Conservation (phyloP, 2,113 vertebrate species). For the Ammodytes marinus region DNA sequence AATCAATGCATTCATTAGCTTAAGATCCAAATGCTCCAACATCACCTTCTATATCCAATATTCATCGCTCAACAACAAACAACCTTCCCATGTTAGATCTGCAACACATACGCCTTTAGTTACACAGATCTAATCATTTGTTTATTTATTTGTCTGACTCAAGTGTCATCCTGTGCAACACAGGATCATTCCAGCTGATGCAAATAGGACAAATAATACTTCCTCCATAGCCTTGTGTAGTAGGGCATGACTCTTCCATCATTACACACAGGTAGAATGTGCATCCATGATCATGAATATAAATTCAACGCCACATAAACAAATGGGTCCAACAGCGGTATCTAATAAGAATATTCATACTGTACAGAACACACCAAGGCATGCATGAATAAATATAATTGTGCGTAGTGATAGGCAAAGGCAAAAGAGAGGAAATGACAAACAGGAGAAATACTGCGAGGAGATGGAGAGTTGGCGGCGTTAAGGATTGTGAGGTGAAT, state of each 20-base stretch:
- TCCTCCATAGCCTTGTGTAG: slow-evolving; percentile 30
- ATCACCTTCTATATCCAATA: slow-evolving; percentile 16
- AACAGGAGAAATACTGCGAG: slow-evolving; percentile 38
- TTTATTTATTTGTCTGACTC: slow-evolving; percentile 14
- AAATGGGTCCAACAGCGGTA: slow-evolving; percentile 41
- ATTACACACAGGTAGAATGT: slow-evolving; percentile 55
- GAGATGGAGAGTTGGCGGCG: slow-evolving; percentile 34
- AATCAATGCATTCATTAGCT: neutral
- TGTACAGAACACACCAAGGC: slow-evolving; percentile 38
- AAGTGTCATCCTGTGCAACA: slow-evolving; percentile 51
- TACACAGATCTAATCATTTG: slow-evolving; percentile 45
- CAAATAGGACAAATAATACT: slow-evolving; percentile 66
- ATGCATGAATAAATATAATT: slow-evolving; percentile 69
- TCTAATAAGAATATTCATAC: slow-evolving; percentile 68
- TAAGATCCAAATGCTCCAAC: slow-evolving; percentile 13
- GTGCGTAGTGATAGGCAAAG: slow-evolving; percentile 37
- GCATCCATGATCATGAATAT: slow-evolving; percentile 61
- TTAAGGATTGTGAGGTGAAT: slow-evolving; percentile 36
- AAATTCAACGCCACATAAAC: slow-evolving; percentile 53
- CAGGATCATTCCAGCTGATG: slow-evolving; percentile 58
- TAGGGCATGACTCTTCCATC: slow-evolving; percentile 53
- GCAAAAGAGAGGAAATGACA: slow-evolving; percentile 56
- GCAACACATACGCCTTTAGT: slow-evolving; percentile 35
- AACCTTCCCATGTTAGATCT: slow-evolving; percentile 19
- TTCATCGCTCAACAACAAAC: slow-evolving; percentile 38